A percentile compares a stretch with the other conserved stretches of the same genome.
Evolutionary conservation across 2,113 vertebrate genomes (phyloP).

Genomic region (Telmatochromis sp.): DNA sequence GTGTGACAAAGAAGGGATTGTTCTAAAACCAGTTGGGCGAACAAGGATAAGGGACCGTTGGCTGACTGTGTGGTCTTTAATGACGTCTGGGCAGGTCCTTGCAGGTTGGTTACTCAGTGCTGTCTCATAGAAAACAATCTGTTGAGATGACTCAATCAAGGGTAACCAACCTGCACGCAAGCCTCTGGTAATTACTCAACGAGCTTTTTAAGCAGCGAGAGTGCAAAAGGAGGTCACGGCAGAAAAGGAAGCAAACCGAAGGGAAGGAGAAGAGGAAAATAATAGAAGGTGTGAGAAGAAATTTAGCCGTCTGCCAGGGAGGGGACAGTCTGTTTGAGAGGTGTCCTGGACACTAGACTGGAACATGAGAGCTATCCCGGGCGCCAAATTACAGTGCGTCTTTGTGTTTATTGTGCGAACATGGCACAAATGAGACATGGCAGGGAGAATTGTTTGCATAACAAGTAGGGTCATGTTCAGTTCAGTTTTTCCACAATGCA

Average conservation of each 20-base stretch:
- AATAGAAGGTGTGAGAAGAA: neutral
- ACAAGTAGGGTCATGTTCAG: constrained; percentile 43
- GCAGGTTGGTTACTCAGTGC: constrained; percentile 37
- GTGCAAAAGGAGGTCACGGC: constrained; percentile 3
- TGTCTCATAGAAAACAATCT: constrained; percentile 35
- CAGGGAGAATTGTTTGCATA: constrained; percentile 38
- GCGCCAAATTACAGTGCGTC: constrained; percentile 12
- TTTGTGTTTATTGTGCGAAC: constrained; percentile 44
- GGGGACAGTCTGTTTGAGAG: neutral
- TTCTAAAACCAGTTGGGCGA: constrained; percentile 10
- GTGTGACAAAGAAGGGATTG: constrained; percentile 15
- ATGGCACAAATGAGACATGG: constrained; percentile 39
- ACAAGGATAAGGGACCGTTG: neutral
- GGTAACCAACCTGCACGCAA: constrained; percentile 53
- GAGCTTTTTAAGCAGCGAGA: neutral
- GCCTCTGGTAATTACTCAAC: constrained; percentile 43
- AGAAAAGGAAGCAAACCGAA: neutral
- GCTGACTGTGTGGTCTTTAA: constrained; percentile 51
- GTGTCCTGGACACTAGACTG: constrained; percentile 14
- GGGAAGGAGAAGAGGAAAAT: neutral
- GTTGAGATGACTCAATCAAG: constrained; percentile 53
- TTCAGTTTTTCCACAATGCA: constrained; percentile 33
- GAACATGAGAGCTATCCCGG: constrained; percentile 5
- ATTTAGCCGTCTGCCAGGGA: constrained; percentile 5
- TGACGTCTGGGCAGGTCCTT: constrained; percentile 37